phyloP scores from a whole-genome alignment of 1,140 invertebrate species.

The Periplaneta americana region DNA sequence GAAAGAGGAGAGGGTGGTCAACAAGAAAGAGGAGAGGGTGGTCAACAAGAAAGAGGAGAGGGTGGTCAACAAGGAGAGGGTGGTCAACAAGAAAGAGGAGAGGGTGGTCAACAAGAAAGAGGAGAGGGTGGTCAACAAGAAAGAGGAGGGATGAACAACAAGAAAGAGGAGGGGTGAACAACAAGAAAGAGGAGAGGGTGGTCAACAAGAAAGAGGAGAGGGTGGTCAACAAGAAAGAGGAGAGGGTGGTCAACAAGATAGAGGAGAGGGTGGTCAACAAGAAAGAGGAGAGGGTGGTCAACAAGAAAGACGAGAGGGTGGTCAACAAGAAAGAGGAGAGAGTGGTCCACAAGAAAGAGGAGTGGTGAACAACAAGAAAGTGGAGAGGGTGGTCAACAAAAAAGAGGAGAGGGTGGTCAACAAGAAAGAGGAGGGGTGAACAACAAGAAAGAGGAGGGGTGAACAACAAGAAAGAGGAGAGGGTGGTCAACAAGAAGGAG shows the following conservation, averaged over 20 bases:
- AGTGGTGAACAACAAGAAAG: too few species aligned
- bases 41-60: not conserved
- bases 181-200: not conserved
- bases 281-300: not conserved
- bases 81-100: not conserved
- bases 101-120: not conserved
- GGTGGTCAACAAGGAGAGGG: not conserved
- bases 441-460: too few species aligned
- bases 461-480: too few species aligned
- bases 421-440: too few species aligned
- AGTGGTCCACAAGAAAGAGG: too few species aligned
- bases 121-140: not conserved
- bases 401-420: not conserved
- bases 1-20: not conserved
- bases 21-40: not conserved
- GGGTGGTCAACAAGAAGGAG: not conserved
- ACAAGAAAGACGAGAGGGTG: too few species aligned
- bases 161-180: not conserved
- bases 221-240: not conserved
- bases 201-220: not conserved
- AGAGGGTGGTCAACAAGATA: not conserved
- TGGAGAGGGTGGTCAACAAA: too few species aligned
- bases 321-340: too few species aligned
- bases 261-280: not conserved
- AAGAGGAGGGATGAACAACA: not conserved